phyloP scores from a whole-genome alignment of 2,113 vertebrate genomes.

The Rutilus rutilus region DNA sequence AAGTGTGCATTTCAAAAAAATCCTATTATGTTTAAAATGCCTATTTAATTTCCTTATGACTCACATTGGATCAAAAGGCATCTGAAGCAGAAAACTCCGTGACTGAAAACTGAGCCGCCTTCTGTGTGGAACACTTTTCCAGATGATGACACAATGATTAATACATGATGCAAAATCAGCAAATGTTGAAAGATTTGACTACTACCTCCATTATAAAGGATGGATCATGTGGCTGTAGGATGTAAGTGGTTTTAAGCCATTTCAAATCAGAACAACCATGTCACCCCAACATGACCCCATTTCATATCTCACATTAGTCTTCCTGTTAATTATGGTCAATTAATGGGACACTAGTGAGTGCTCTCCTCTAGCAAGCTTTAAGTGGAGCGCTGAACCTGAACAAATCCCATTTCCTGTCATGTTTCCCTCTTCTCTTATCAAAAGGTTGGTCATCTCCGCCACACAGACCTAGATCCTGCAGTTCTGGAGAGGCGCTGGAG shows the following conservation, averaged over 20 bases:
- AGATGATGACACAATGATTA: not conserved
- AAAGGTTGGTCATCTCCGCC: not conserved
- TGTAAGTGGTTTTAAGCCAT: slow-evolving; percentile 8
- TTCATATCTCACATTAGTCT: slow-evolving; percentile 35
- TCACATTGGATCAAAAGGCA: not conserved
- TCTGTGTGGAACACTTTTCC: slow-evolving; percentile 26
- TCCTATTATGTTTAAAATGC: not conserved
- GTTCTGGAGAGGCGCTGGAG: slow-evolving; percentile 8
- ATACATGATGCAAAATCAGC: slow-evolving; percentile 23
- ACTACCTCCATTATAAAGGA: not conserved
- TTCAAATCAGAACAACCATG: slow-evolving; percentile 32
- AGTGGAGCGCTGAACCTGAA: slow-evolving; percentile 51
- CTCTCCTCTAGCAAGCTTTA: slow-evolving; percentile 49
- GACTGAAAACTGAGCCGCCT: not conserved
- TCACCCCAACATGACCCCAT: slow-evolving; percentile 40
- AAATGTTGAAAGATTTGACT: slow-evolving; percentile 8
- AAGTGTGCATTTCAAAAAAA: not conserved
- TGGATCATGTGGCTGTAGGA: not conserved
- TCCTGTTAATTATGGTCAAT: slow-evolving; percentile 46
- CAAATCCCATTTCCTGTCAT: slow-evolving; percentile 52
- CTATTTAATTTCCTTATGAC: slow-evolving; percentile 10
- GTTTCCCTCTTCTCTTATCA: slow-evolving; percentile 12
- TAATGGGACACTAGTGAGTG: slow-evolving; percentile 37
- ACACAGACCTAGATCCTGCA: slow-evolving; percentile 20
- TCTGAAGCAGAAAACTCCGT: not conserved